Evolutionary conservation across 2,888 invertebrate species (phyloP).

Genomic region (Thereva nobilitata): DNA sequence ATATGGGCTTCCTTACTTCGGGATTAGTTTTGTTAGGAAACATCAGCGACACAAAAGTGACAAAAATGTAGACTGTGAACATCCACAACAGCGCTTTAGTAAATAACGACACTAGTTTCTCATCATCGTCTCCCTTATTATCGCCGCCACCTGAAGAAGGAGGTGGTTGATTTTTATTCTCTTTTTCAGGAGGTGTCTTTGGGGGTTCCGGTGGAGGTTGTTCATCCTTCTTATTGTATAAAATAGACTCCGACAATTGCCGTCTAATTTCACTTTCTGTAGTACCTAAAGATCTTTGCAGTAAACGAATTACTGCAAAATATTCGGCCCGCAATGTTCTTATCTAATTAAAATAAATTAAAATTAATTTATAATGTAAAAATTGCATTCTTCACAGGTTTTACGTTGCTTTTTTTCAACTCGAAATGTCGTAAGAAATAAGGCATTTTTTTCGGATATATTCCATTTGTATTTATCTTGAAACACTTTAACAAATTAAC

Average conservation of each 20-base stretch:
- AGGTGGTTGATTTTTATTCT: background rate
- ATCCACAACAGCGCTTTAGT: conserved; percentile 82
- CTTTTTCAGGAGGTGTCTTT: background rate
- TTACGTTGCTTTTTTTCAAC: too few species aligned
- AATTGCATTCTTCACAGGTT: too few species aligned
- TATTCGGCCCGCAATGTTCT: conserved; percentile 51
- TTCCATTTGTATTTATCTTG: too few species aligned
- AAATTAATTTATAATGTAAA: too few species aligned
- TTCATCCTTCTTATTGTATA: background rate
- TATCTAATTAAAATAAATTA: conserved; percentile 43
- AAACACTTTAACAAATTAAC: too few species aligned
- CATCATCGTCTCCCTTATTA: conserved; percentile 62
- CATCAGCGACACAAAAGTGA: conserved; percentile 72
- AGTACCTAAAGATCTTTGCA: conserved; percentile 51
- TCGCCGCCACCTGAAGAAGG: background rate
- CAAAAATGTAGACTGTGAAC: conserved; percentile 73
- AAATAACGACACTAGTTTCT: conserved; percentile 71
- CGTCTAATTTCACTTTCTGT: conserved; percentile 47
- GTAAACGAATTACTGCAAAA: conserved; percentile 50
- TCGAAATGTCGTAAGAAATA: too few species aligned
- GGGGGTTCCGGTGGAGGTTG: background rate
- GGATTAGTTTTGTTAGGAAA: conserved; percentile 73
- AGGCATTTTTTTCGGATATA: too few species aligned
- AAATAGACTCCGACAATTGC: conserved; percentile 41
- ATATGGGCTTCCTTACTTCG: conserved; percentile 62